Base-by-base conservation (phyloP, 2,797 vertebrate species). In the Cercopithecus hamlyni region DNA sequence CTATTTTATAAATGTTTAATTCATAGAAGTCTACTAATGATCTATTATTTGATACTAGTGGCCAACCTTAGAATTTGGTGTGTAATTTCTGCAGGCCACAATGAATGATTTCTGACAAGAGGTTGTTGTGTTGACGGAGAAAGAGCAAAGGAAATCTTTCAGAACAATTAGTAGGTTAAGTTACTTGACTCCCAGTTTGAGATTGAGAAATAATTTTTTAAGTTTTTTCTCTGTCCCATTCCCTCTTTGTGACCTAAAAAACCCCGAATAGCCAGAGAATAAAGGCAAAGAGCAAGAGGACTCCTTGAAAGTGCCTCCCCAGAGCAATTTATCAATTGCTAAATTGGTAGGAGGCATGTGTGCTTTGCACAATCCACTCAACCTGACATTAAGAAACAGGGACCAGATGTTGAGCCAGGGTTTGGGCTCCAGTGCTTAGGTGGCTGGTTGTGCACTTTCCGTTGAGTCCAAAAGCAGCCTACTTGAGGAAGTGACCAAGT, bases 81-180 rank as follows among this genome's bases (percentile, higher is more conserved):
- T 85, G n/a, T 88, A 57, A 41, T 97, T 98, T 95, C 72, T 95
- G 2, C n/a, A 93, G 73, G n/a, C 70, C n/a, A 75, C 50, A 81
- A 67, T 75, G 87, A 97, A 92, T 97, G 93, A 97, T 97, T 96
- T 98, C 79, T 97, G 94, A 95, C 52, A 92, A 92, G 84, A 87
- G 9, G n/a, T n/a, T 96, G 82, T 93, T 97, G 82, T 88, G 41
- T 92, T 88, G 75, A 52, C 95, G 70, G 93, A 89, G 50, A 90
- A 95, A 96, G 43, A 26, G 17, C 36, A 89, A 97, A 97, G 82
- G 52, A 97, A 97, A 97, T 95, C 73, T 81, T 89, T 87, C 93
- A 88, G 89, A 92, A 84, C 88, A 98, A 97, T 95, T 94, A 96
- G 91, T 95, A 94, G 95, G 97, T 96, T 93, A 97, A 97, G 73